Conservation (phyloP, 2,797 vertebrate genomes). For the Nyctalus aviator region DNA sequence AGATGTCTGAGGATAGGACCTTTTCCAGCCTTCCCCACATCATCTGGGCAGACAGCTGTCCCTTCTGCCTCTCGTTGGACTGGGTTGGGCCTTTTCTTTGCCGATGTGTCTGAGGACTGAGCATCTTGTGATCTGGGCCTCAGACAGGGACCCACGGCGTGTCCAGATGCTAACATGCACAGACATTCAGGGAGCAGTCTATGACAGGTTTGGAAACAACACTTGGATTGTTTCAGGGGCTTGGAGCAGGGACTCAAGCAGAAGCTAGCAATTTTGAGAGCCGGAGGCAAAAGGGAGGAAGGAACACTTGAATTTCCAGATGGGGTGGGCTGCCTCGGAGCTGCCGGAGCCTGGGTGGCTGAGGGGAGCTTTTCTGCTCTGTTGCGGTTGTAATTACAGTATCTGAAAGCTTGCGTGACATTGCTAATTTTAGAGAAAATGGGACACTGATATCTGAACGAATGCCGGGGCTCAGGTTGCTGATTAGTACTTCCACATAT, state of each 20-base stretch:
- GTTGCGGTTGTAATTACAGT: conserved; percentile 86
- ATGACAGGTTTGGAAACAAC: background rate
- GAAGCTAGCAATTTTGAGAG: conserved; percentile 61
- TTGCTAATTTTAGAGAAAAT: conserved; percentile 89
- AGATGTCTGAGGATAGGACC: background rate
- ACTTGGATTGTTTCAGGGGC: background rate
- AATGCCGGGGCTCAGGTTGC: conserved; percentile 80
- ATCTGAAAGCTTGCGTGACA: conserved; percentile 87
- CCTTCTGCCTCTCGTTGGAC: background rate
- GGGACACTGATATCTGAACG: conserved; percentile 84
- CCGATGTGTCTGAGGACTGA: background rate
- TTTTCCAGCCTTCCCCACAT: background rate
- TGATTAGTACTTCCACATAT: conserved; percentile 81
- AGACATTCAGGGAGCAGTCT: background rate
- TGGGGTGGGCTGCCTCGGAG: conserved; percentile 73
- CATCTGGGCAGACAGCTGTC: background rate
- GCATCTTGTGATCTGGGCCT: background rate
- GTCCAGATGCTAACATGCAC: background rate
- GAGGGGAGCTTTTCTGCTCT: conserved; percentile 86
- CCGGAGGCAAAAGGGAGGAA: conserved; percentile 54
- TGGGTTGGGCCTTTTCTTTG: background rate
- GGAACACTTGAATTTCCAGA: conserved; percentile 72
- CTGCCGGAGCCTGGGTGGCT: conserved; percentile 73
- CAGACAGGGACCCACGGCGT: background rate
- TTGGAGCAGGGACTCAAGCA: conserved; percentile 17